Conservation (phyloP, 2,113 vertebrate genomes). For the Felis chaus region DNA sequence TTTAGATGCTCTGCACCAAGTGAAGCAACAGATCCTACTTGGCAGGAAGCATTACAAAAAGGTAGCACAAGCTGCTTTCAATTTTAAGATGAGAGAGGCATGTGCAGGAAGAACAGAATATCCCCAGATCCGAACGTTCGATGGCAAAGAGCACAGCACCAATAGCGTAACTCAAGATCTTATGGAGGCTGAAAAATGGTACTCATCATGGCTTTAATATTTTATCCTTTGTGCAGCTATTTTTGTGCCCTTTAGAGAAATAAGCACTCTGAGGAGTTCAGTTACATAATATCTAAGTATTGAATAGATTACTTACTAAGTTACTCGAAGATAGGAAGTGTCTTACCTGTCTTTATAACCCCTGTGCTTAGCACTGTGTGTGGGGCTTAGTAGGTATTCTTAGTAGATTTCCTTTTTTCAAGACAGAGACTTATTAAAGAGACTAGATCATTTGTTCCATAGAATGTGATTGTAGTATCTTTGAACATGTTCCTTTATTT, state of each 20-base stretch:
- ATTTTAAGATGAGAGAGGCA: constrained; percentile 85
- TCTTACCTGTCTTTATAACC: neutral
- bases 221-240: neutral
- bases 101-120: constrained; percentile 85
- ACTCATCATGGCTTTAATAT: constrained; percentile 50
- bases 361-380: neutral
- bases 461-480: constrained; percentile 23
- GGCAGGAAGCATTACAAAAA: constrained; percentile 87
- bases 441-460: constrained; percentile 24
- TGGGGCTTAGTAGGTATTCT: neutral
- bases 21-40: constrained; percentile 87
- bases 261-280: constrained; percentile 21
- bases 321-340: neutral
- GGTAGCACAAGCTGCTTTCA: constrained; percentile 86
- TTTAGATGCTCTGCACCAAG: constrained; percentile 87
- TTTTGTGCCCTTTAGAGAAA: constrained; percentile 36
- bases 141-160: constrained; percentile 87
- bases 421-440: neutral
- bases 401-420: neutral
- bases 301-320: neutral
- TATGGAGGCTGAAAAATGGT: constrained; percentile 88
- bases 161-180: constrained; percentile 89
- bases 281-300: constrained; percentile 15
- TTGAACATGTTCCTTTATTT: constrained; percentile 41
- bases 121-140: constrained; percentile 89